phyloP scores from a whole-genome alignment of 2,888 invertebrate genomes.

The Ischnus inquisitorius region DNA sequence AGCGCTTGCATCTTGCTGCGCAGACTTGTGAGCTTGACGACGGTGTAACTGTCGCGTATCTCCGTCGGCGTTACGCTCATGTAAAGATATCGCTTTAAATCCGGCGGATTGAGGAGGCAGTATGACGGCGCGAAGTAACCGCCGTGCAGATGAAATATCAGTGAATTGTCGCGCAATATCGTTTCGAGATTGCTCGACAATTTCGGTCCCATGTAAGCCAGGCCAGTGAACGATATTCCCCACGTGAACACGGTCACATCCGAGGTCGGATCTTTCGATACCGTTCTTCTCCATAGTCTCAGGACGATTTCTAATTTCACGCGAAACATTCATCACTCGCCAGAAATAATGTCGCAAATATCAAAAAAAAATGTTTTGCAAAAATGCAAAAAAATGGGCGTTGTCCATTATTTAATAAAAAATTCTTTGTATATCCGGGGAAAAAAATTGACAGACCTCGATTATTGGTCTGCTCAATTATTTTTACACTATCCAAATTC shows the following conservation, averaged over 20 bases:
- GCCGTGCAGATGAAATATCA: slow-evolving; percentile 95
- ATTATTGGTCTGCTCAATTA: no score
- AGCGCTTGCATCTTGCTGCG: slow-evolving; percentile 87
- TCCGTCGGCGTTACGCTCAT: slow-evolving; percentile 85
- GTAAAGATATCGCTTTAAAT: slow-evolving; percentile 81
- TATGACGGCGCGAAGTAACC: slow-evolving; percentile 91
- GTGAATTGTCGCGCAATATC: slow-evolving; percentile 90
- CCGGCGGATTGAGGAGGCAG: slow-evolving; percentile 83
- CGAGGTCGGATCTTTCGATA: slow-evolving; percentile 80
- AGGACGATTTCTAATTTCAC: slow-evolving; percentile 80
- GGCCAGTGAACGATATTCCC: slow-evolving; percentile 94
- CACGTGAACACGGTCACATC: slow-evolving; percentile 91
- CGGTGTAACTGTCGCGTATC: slow-evolving; percentile 91
- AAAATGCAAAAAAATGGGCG: no score
- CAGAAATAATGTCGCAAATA: not conserved
- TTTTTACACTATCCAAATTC: no score
- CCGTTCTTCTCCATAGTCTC: slow-evolving; percentile 81
- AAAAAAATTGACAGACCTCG: no score
- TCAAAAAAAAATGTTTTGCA: not conserved
- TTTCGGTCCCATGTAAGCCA: slow-evolving; percentile 91
- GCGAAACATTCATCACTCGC: slow-evolving; percentile 34
- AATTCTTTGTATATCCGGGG: no score
- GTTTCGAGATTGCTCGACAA: slow-evolving; percentile 89
- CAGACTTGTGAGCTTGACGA: slow-evolving; percentile 89
- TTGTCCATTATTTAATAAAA: no score